Base-by-base conservation (phyloP, 2,113 vertebrate species). In the Melanerpes formicivorus region DNA sequence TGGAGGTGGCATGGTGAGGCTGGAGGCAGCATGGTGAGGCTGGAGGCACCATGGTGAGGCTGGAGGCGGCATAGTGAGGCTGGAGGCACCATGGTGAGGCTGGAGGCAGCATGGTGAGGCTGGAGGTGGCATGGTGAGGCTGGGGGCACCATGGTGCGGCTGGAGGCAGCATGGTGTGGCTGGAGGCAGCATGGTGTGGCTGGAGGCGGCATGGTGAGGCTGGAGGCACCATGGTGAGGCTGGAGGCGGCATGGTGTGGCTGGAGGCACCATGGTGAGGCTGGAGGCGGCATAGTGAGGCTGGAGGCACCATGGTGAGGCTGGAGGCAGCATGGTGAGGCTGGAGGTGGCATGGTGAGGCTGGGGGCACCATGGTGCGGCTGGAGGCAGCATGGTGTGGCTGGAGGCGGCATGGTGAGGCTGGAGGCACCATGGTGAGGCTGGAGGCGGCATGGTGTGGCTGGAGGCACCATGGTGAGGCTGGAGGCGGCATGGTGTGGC, bases 31-130 rank as follows among this genome's bases (percentile, higher is more conserved):
- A 5, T 25, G 0, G 4, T 8, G 62, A 11, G 52, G 60, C 52
- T 46, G 83, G 30, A 60, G 78, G 0, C 4, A 23, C 55, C 1
- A 5, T 25, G 0, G 4, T 8, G 62, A 46, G 40, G 40, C 27
- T 14, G 2, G 11, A 8, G 64, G 6, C 4, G 23, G 60, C 1
- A 5, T 25, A 0, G 4, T 8, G 62, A 11, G 52, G 60, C 52
- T 46, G 83, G 30, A 60, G 78, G 0, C 4, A 23, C 55, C 1
- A 5, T 25, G 0, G 4, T 8, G 62, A 46, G 40, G 40, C 27
- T 14, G 2, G 11, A 8, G 64, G 6, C 4, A 27, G 60, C 1
- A 5, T 25, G 0, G 4, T 8, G 62, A 11, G 52, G 60, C 52
- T 46, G 83, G 30, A 60, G 78, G 0, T 4, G 23, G 60, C 1